These are phyloP conservation scores for Cirrhinus mrigala DNA, from an alignment of 2,797 vertebrate species.

Conservation along the genomic window DNA sequence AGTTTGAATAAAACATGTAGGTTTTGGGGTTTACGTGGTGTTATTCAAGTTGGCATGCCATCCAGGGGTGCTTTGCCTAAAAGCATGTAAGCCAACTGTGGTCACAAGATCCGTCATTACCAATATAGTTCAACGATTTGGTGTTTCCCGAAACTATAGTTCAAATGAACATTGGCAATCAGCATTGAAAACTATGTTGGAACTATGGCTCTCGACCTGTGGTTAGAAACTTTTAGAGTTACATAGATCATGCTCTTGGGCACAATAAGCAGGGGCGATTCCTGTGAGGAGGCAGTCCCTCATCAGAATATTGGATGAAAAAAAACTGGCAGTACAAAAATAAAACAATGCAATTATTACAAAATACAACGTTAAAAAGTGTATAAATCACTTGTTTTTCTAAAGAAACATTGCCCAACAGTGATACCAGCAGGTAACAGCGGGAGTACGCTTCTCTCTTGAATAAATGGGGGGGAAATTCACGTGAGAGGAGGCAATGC, in stretches of 20 bases:
- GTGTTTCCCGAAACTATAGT: neutral
- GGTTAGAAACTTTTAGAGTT: neutral
- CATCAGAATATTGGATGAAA: too few species aligned
- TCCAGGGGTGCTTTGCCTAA: neutral
- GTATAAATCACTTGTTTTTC: too few species aligned
- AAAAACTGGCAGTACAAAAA: too few species aligned
- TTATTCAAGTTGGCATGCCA: neutral
- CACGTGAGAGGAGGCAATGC: too few species aligned
- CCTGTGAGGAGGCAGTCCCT: too few species aligned
- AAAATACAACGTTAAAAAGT: too few species aligned
- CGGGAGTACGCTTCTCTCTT: too few species aligned
- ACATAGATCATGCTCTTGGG: neutral
- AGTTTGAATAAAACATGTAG: neutral
- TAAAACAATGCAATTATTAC: too few species aligned
- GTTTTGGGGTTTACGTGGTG: neutral
- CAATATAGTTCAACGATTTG: neutral
- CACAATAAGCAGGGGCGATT: neutral
- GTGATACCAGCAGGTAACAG: too few species aligned
- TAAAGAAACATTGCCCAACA: too few species aligned
- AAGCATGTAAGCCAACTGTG: neutral
- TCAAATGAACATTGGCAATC: neutral
- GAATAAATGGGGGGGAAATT: too few species aligned
- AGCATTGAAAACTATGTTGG: neutral
- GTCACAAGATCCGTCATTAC: neutral
- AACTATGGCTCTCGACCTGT: neutral